Conservation (phyloP, 2,797 vertebrate species). For the Champsocephalus gunnari region DNA sequence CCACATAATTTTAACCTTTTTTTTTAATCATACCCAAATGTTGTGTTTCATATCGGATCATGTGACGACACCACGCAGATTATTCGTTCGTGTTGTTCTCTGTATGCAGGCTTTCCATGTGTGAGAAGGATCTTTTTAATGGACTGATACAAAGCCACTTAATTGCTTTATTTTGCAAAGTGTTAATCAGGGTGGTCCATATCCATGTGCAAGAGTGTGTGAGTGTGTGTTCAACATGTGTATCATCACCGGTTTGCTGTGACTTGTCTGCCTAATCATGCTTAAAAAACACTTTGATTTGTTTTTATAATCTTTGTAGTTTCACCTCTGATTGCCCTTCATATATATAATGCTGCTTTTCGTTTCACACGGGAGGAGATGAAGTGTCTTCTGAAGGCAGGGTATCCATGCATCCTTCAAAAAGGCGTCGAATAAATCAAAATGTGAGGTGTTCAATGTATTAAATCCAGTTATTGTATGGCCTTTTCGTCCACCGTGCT, state of each 20-base stretch:
- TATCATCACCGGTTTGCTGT: constrained; percentile 1
- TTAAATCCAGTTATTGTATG: constrained; percentile 16
- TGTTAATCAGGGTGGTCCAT: constrained; percentile 32
- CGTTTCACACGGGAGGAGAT: neutral
- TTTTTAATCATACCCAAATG: constrained; percentile 38
- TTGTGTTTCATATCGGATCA: constrained; percentile 21
- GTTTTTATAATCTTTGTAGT: constrained; percentile 33
- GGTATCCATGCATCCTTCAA: constrained; percentile 19
- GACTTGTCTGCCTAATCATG: constrained; percentile 38
- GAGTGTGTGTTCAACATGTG: neutral
- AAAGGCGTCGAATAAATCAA: constrained; percentile 30
- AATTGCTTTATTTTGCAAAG: constrained; percentile 18
- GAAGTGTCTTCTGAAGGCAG: constrained; percentile 41
- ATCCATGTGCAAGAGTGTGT: neutral
- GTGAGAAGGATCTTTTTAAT: constrained; percentile 23
- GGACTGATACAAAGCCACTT: constrained; percentile 21
- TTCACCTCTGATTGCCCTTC: constrained; percentile 20
- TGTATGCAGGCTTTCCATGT: constrained; percentile 9
- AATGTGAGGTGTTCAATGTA: constrained; percentile 2
- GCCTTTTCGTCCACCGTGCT: neutral
- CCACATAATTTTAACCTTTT: neutral
- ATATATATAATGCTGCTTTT: constrained; percentile 27
- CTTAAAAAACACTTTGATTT: constrained; percentile 34
- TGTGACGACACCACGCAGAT: constrained; percentile 32
- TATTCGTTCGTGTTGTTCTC: constrained; percentile 23